Evolutionary conservation across 1,140 invertebrate genomes (phyloP).

Genomic region (Neuroterus valhalla): DNA sequence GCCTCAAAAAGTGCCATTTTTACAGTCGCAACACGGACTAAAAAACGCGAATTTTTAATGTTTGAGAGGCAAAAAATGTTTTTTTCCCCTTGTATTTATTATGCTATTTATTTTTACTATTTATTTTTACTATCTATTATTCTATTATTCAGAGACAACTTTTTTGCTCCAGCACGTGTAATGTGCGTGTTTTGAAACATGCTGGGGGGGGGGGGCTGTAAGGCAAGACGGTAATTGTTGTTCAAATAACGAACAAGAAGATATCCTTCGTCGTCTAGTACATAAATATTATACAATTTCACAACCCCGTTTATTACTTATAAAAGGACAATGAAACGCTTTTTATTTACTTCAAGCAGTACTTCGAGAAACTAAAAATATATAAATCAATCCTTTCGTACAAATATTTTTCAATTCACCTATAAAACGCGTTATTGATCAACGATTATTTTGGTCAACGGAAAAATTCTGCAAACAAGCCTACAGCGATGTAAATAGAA

Average conservation of each 20-base stretch:
- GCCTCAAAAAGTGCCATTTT: too few species aligned
- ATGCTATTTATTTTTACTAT: too few species aligned
- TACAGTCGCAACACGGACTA: too few species aligned
- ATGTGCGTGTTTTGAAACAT: too few species aligned
- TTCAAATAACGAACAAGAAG: not conserved
- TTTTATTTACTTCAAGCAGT: slow-evolving; percentile 6
- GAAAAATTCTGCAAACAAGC: slow-evolving; percentile 43
- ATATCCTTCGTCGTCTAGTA: not conserved
- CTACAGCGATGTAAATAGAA: slow-evolving; percentile 52
- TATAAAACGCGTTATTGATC: slow-evolving; percentile 20
- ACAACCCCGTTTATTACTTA: not conserved
- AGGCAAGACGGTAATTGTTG: too few species aligned
- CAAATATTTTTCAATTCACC: slow-evolving; percentile 25
- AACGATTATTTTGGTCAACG: not conserved
- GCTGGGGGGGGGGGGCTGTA: too few species aligned
- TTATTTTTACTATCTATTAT: too few species aligned
- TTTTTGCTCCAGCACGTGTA: too few species aligned
- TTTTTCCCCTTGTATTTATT: too few species aligned
- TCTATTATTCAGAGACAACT: too few species aligned
- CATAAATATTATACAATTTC: not conserved
- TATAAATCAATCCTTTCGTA: not conserved
- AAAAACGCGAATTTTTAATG: too few species aligned
- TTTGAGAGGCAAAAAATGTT: too few species aligned
- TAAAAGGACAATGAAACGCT: not conserved
- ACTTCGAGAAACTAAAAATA: not conserved